Evolutionary conservation across 2,888 invertebrate species (phyloP).

Genomic region (Pristionchus mayeri): DNA sequence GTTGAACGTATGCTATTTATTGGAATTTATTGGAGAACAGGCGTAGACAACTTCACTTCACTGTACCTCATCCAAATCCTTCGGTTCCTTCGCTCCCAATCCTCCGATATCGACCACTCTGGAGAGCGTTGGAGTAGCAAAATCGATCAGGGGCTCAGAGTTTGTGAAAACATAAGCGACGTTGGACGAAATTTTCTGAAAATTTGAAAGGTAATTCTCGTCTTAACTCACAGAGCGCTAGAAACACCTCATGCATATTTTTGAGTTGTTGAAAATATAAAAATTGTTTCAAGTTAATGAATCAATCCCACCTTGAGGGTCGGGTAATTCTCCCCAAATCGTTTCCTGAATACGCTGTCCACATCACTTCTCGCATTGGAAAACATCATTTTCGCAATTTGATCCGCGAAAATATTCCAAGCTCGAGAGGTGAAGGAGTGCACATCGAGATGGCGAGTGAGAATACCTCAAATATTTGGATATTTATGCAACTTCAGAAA

Average conservation of each 20-base stretch:
- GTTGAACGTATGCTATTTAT: too few species aligned
- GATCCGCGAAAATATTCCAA: neutral
- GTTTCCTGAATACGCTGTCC: neutral
- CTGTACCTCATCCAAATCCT: conserved; percentile 26
- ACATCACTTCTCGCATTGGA: neutral
- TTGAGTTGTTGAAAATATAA: too few species aligned
- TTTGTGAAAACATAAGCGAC: conserved; percentile 18
- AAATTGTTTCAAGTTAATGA: too few species aligned
- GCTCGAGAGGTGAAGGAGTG: neutral
- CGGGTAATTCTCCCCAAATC: neutral
- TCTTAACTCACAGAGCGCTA: too few species aligned
- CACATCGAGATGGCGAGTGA: neutral
- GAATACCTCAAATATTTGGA: too few species aligned
- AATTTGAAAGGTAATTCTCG: neutral
- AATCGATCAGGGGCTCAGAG: conserved; percentile 14
- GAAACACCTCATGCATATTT: too few species aligned
- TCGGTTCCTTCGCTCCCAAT: conserved; percentile 13
- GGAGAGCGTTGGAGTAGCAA: neutral
- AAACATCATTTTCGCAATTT: neutral
- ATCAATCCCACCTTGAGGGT: neutral
- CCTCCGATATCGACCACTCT: conserved; percentile 17
- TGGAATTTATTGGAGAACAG: too few species aligned
- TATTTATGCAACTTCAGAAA: too few species aligned
- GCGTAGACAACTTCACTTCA: neutral
- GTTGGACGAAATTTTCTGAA: conserved; percentile 4